A percentile compares a stretch with the other conserved stretches of the same genome.
Conservation (phyloP, 2,888 invertebrate genomes). For the Campaea margaritaria region DNA sequence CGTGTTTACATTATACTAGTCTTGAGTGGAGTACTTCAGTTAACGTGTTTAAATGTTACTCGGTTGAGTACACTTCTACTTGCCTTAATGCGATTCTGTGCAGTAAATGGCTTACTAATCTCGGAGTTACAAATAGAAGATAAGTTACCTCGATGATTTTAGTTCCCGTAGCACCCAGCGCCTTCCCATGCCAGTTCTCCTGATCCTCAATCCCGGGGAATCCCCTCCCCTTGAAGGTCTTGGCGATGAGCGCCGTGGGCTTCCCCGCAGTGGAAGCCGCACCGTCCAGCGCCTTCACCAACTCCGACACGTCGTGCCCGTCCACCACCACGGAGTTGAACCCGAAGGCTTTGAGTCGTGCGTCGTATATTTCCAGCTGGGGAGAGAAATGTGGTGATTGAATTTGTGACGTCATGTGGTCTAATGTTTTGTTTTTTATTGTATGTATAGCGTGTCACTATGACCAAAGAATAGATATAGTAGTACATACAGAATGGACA, state of each 20-base stretch:
- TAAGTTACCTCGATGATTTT: slow-evolving; percentile 86
- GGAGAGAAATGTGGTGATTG: neutral
- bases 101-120: neutral
- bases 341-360: slow-evolving; percentile 95
- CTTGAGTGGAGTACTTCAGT: too few species aligned
- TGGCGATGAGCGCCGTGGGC: slow-evolving; percentile 97
- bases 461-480: too few species aligned
- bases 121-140: neutral
- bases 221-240: slow-evolving; percentile 97
- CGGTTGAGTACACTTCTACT: too few species aligned
- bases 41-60: too few species aligned
- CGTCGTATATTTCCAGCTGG: slow-evolving; percentile 91
- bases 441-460: too few species aligned
- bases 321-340: slow-evolving; percentile 96
- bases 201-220: slow-evolving; percentile 96
- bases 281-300: slow-evolving; percentile 95
- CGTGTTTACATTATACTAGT: too few species aligned
- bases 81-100: too few species aligned
- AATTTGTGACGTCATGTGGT: slow-evolving; percentile 2
- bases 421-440: neutral
- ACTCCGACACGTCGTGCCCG: slow-evolving; percentile 97
- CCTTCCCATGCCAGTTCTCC: slow-evolving; percentile 99
- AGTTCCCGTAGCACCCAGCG: slow-evolving; percentile 93
- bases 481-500: too few species aligned
- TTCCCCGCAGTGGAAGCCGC: slow-evolving; percentile 90